phyloP scores from a whole-genome alignment of 2,113 vertebrate species.

The Ammodytes dubius region DNA sequence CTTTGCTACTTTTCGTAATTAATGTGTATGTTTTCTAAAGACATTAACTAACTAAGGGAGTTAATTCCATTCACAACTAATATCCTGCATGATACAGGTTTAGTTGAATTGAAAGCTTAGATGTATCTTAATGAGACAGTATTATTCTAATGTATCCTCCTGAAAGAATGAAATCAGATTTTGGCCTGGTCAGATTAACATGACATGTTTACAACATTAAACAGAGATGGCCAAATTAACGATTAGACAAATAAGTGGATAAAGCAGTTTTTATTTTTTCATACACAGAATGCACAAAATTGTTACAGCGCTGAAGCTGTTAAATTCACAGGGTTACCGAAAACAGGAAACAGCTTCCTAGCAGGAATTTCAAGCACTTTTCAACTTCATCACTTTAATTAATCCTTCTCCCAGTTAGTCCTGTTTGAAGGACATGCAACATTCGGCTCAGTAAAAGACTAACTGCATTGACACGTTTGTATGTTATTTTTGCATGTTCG shows the following conservation, averaged over 20 bases:
- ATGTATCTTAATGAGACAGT: too few relatives aligned
- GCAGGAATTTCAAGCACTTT: neutral
- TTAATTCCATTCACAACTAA: too few relatives aligned
- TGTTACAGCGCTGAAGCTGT: neutral
- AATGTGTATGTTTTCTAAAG: too few relatives aligned
- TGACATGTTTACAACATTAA: neutral
- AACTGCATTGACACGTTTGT: neutral
- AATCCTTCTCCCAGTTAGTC: neutral
- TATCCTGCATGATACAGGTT: too few relatives aligned
- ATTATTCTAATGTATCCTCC: too few relatives aligned
- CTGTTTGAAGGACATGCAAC: constrained; percentile 18
- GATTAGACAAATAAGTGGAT: neutral
- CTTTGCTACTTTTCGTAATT: too few relatives aligned
- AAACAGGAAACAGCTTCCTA: neutral
- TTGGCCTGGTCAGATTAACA: neutral
- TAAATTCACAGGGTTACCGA: neutral
- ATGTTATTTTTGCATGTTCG: neutral
- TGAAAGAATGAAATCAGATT: neutral
- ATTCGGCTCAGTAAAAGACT: neutral
- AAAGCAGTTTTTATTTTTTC: neutral
- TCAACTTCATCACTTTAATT: constrained; percentile 10
- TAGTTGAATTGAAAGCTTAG: too few relatives aligned
- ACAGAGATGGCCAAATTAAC: neutral
- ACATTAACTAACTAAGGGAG: too few relatives aligned
- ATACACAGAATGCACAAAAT: neutral